These are phyloP conservation scores for Hesperophylax magnus DNA, from an alignment of 1,140 invertebrate species.

Conservation along the genomic window DNA sequence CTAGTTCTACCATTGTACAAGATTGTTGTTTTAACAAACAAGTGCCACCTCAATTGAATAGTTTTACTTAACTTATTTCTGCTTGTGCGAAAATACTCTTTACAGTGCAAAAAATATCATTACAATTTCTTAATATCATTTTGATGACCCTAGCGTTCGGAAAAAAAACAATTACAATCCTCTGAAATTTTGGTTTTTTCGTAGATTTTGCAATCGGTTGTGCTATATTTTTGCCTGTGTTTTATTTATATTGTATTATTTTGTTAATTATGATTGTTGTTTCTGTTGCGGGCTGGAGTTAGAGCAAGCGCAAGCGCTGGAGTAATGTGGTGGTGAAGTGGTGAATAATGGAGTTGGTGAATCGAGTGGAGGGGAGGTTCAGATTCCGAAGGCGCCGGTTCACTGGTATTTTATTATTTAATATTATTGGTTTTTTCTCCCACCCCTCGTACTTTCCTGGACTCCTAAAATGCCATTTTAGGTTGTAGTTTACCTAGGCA, in stretches of 20 bases:
- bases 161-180: too few relatives aligned
- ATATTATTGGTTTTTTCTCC: slow-evolving; percentile 21
- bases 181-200: too few relatives aligned
- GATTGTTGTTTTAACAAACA: too few relatives aligned
- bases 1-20: too few relatives aligned
- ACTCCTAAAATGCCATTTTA: too few relatives aligned
- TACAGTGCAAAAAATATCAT: too few relatives aligned
- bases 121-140: too few relatives aligned
- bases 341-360: slow-evolving; percentile 42
- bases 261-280: not conserved
- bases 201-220: not conserved
- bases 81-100: too few relatives aligned
- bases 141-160: too few relatives aligned
- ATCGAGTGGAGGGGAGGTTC: slow-evolving; percentile 27
- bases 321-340: slow-evolving; percentile 1
- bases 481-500: too few relatives aligned
- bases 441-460: not conserved
- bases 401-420: slow-evolving; percentile 30
- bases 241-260: slow-evolving; percentile 1
- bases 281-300: not conserved
- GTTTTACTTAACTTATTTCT: too few relatives aligned
- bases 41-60: too few relatives aligned
- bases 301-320: not conserved
- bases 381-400: slow-evolving; percentile 42
- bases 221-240: not conserved